Evolutionary conservation across 2,797 vertebrate species (phyloP), one percentile per base, ranked within the genome.

Genomic region (Aplochiton taeniatus): DNA sequence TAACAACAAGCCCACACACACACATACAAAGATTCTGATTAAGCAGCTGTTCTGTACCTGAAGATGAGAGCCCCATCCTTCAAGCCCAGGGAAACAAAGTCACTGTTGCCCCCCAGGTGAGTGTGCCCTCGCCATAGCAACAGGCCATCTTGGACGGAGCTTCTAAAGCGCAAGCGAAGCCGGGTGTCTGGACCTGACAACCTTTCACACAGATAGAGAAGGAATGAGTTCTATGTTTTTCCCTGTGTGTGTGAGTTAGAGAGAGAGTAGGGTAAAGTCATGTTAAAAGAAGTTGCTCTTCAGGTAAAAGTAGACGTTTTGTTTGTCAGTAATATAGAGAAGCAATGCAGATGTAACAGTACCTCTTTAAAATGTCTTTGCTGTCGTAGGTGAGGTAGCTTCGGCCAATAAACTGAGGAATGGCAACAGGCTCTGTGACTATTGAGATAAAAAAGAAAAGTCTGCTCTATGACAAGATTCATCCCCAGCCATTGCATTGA

Each of bases 51-150:
- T 18, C 11, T 82, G 5, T 80, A 94, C 93, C 93, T 93, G 87
- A 93, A 94, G 72, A 92, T 85, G 45, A 94, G 62, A 0, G 81
- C 85, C 76, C 94, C 94, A 4, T 92, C 91, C 42, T 87, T 92
- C 67, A 94, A 88, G 46, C 93, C 92, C 17, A 95, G 72, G n/a
- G 92, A 94, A 79, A 94, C 87, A 78, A 91, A 94, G 82, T 95
- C 94, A 41, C 91, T 93, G 74, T 93, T 93, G 46, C 88, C 68
- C 57, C 88, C 72, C 91, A 92, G 78, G 43, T 90, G 89, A 47
- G 84, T 91, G 66, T 93, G 90, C 61, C 94, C 93, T 44, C 92
- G 85, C 93, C 93, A 95, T 76, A 94, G 72, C 77, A 94, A 47
- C 57, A 95, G 85, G 12, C 94, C 94, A 3, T 95, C 90, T 64